Evolutionary conservation across 2,888 invertebrate genomes (phyloP).

Genomic region (Tenthredo notha): DNA sequence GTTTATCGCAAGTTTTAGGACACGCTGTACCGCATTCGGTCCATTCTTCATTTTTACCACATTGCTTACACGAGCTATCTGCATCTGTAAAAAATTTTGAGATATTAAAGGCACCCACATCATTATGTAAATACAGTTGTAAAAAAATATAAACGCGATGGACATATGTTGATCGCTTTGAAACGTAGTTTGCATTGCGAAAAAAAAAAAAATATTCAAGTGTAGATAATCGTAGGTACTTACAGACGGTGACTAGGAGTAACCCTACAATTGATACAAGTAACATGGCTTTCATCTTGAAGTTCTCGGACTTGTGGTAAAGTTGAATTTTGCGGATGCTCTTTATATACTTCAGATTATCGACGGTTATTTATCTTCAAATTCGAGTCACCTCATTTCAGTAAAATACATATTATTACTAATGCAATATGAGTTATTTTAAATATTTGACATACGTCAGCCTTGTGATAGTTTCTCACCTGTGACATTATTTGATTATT

Average conservation of each 20-base stretch:
- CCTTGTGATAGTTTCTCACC: neutral
- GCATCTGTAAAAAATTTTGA: neutral
- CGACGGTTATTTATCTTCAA: neutral
- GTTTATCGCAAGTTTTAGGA: neutral
- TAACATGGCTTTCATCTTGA: neutral
- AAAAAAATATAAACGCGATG: neutral
- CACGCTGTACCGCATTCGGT: neutral
- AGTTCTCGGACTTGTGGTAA: neutral
- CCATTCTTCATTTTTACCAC: neutral
- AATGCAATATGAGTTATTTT: neutral
- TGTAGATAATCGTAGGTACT: neutral
- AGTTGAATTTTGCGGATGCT: neutral
- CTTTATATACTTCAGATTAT: neutral
- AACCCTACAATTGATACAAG: neutral
- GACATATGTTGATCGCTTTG: neutral
- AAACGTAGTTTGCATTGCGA: too few relatives aligned
- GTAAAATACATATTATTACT: neutral
- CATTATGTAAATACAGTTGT: neutral
- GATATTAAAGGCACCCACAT: neutral
- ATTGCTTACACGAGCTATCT: neutral
- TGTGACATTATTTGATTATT: neutral
- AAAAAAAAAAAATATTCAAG: neutral
- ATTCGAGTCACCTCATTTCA: neutral
- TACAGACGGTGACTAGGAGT: neutral
- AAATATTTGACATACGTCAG: neutral